A percentile compares a stretch with the other conserved stretches of the same genome.
These are phyloP conservation scores for Gasterosteus nipponicus DNA, from an alignment of 2,113 vertebrate genomes.

Conservation along the genomic window DNA sequence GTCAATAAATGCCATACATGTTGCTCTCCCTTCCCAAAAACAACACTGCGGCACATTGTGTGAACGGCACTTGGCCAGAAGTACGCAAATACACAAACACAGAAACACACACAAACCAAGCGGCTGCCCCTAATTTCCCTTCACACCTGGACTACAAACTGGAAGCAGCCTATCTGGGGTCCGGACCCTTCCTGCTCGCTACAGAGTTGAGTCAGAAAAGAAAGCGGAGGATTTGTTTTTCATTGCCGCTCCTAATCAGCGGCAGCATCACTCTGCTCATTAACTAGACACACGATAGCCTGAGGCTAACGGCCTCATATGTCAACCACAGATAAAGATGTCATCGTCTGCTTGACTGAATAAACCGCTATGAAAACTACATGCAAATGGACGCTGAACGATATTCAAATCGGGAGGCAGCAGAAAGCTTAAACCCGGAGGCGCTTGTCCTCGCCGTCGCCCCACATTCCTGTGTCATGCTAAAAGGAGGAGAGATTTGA, in stretches of 20 bases:
- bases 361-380: conserved; percentile 74
- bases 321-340: conserved; percentile 78
- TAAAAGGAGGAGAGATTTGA: conserved; percentile 33
- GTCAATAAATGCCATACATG: not conserved
- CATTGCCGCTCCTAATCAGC: conserved; percentile 72
- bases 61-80: not conserved
- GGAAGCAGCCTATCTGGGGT: conserved; percentile 25
- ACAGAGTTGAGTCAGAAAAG: conserved; percentile 40
- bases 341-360: conserved; percentile 77
- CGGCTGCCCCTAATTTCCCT: conserved; percentile 39
- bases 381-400: conserved; percentile 70
- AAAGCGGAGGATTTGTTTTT: conserved; percentile 45
- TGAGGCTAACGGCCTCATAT: conserved; percentile 72
- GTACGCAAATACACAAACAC: not conserved
- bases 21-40: not conserved
- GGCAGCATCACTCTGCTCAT: conserved; percentile 78
- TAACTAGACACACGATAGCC: conserved; percentile 77
- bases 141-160: conserved; percentile 47
- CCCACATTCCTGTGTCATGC: conserved; percentile 59
- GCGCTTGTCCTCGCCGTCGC: conserved; percentile 52
- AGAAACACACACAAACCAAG: conserved; percentile 19
- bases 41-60: not conserved
- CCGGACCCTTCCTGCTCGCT: conserved; percentile 24
- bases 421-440: conserved; percentile 66
- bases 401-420: conserved; percentile 73